A percentile compares a stretch with the other conserved stretches of the same genome.
These are phyloP conservation scores for Dasyornis broadbenti DNA, from an alignment of 2,113 vertebrate genomes.

Conservation along the genomic window DNA sequence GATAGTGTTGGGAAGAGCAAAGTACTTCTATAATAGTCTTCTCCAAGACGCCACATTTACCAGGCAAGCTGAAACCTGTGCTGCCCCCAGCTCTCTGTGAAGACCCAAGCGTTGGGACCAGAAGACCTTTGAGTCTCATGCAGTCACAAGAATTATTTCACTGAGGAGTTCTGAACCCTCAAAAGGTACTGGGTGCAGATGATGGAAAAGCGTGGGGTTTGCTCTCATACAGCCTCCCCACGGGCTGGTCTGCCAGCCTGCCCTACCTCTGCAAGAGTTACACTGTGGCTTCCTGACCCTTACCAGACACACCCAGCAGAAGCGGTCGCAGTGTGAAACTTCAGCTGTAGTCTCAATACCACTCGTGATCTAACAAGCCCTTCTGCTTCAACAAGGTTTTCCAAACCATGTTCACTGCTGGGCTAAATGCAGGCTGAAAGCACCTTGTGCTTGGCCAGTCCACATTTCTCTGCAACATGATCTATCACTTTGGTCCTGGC, in stretches of 20 bases:
- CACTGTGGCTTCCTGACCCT: fast-evolving
- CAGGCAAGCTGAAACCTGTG: background rate
- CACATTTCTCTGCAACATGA: fast-evolving
- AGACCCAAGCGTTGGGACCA: background rate
- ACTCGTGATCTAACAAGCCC: background rate
- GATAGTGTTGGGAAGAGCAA: background rate
- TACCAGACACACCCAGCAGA: background rate
- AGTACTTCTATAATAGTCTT: background rate
- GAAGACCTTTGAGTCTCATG: background rate
- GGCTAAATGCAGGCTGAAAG: background rate
- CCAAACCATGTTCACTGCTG: fast-evolving
- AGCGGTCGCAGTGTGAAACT: background rate
- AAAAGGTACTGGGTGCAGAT: background rate
- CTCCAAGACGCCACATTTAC: background rate
- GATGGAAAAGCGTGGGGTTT: background rate
- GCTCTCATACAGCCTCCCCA: fast-evolving
- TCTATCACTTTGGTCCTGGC: background rate
- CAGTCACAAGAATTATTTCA: background rate
- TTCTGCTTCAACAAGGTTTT: background rate
- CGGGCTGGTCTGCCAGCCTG: background rate
- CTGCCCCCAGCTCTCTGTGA: background rate
- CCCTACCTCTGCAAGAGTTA: background rate
- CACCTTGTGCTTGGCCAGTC: background rate
- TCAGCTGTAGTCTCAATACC: background rate
- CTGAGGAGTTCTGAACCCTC: background rate